Evolutionary conservation across 2,113 vertebrate species (phyloP).

Genomic region (Tachysurus vachellii): DNA sequence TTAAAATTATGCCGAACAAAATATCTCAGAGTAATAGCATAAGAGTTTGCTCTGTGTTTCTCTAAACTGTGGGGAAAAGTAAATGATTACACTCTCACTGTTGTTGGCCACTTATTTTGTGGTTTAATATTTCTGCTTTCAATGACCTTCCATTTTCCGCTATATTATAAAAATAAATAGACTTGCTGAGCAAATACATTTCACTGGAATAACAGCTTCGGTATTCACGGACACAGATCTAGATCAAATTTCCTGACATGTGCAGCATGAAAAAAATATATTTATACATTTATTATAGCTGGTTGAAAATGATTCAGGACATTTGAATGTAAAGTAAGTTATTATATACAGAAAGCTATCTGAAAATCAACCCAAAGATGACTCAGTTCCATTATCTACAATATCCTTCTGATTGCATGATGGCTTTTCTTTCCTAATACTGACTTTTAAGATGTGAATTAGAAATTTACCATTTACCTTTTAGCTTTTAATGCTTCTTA

Average conservation of each 20-base stretch:
- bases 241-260: conserved; percentile 32
- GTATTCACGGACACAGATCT: background rate
- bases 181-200: conserved; percentile 21
- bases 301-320: background rate
- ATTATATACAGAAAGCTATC: background rate
- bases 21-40: conserved; percentile 16
- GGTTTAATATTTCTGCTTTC: conserved; percentile 19
- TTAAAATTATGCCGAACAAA: conserved; percentile 38
- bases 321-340: conserved; percentile 7
- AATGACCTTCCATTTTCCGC: background rate
- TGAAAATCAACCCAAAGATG: background rate
- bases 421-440: background rate
- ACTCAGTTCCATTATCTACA: no score
- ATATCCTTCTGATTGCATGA: background rate
- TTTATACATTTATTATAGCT: conserved; percentile 6
- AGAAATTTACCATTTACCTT: background rate
- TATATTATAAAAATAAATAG: background rate
- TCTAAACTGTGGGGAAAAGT: conserved; percentile 29
- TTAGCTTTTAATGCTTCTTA: background rate
- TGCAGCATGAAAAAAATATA: background rate
- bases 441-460: background rate
- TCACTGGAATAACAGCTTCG: background rate
- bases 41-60: background rate
- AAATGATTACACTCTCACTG: conserved; percentile 1
- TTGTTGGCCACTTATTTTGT: background rate